phyloP scores from a whole-genome alignment of 2,797 vertebrate species.

The Rachycentron canadum region DNA sequence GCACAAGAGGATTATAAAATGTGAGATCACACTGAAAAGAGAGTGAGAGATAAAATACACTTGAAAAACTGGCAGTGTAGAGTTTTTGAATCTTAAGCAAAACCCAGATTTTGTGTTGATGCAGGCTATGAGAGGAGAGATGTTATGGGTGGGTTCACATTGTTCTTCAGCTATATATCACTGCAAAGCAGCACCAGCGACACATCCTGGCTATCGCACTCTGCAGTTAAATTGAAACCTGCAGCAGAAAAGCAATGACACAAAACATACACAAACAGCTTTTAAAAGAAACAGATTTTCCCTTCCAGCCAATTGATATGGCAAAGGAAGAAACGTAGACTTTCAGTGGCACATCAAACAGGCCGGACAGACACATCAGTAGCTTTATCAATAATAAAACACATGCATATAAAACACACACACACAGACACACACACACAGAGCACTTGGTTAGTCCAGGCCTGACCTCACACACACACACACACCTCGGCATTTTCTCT shows the following conservation, averaged over 20 bases:
- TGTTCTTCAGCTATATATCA: conserved; percentile 30
- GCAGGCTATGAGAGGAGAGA: conserved; percentile 13
- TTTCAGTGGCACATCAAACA: conserved; percentile 43
- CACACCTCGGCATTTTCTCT: conserved; percentile 41
- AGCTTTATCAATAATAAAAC: conserved; percentile 71
- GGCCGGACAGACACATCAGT: conserved; percentile 75
- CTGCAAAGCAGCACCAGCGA: conserved; percentile 32
- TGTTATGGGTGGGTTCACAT: conserved; percentile 36
- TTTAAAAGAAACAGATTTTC: conserved; percentile 26
- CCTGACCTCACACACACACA: conserved; percentile 21
- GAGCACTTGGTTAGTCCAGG: conserved; percentile 4
- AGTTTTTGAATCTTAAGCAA: conserved; percentile 7
- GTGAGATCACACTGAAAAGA: conserved; percentile 58
- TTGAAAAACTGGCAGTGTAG: conserved; percentile 38
- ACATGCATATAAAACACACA: neutral
- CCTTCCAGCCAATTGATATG: conserved; percentile 36
- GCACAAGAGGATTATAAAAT: conserved; percentile 78
- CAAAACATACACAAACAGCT: conserved; percentile 30
- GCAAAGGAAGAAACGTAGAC: conserved; percentile 14
- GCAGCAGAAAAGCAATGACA: conserved; percentile 41
- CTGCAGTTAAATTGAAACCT: conserved; percentile 42
- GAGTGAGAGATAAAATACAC: conserved; percentile 55
- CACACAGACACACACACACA: conserved; percentile 13
- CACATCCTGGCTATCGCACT: conserved; percentile 26
- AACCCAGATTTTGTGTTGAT: conserved; percentile 34